phyloP scores from a whole-genome alignment of 2,888 invertebrate species.

The Eupithecia pulchellata region DNA sequence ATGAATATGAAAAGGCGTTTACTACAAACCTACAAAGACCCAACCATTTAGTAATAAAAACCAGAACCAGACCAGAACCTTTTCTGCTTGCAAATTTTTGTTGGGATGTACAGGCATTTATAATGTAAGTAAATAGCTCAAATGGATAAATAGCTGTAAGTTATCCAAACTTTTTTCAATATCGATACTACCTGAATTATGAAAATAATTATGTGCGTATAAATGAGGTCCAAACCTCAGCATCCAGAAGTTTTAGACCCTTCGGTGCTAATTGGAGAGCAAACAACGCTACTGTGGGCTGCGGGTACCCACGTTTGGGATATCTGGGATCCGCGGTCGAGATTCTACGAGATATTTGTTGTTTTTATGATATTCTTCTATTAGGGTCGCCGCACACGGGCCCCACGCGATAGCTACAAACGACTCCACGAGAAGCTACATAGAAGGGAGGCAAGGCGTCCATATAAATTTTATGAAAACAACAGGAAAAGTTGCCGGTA shows the following conservation, averaged over 20 bases:
- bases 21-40: too few relatives aligned
- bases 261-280: constrained; percentile 27
- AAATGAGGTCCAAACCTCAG: constrained; percentile 11
- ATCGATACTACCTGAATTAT: background rate
- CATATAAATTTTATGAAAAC: too few relatives aligned
- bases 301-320: constrained; percentile 3
- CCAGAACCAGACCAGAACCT: too few relatives aligned
- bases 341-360: background rate
- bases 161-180: background rate
- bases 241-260: constrained; percentile 30
- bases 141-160: background rate
- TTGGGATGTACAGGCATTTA: background rate
- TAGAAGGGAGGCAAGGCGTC: too few relatives aligned
- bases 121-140: background rate
- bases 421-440: too few relatives aligned
- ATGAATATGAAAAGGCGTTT: too few relatives aligned
- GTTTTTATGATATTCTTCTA: background rate
- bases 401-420: too few relatives aligned
- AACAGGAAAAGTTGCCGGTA: too few relatives aligned
- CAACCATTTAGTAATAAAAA: too few relatives aligned
- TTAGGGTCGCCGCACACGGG: too few relatives aligned
- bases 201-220: background rate
- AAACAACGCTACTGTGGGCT: constrained; percentile 34
- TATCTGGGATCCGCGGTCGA: background rate
- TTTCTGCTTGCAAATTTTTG: too few relatives aligned